Evolutionary conservation across 2,888 invertebrate genomes (phyloP).

Genomic region (Agrotis exclamationis): DNA sequence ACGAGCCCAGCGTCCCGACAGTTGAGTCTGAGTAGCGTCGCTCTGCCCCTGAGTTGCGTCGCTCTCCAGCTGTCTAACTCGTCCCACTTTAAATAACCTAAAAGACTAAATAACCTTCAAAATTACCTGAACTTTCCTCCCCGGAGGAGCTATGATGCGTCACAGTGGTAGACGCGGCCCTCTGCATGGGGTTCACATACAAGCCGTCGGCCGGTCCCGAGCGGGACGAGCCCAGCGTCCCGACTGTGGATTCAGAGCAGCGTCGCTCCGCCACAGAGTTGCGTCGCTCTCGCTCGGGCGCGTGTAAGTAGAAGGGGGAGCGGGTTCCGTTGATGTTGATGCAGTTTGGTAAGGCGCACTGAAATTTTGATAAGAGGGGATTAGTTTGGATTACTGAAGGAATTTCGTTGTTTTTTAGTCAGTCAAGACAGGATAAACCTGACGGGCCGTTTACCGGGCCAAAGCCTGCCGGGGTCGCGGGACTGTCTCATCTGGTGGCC

Average conservation of each 20-base stretch:
- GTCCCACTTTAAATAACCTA: too few relatives aligned
- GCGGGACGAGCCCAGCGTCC: slow-evolving; percentile 84
- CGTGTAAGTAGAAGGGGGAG: slow-evolving; percentile 95
- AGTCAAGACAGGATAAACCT: too few relatives aligned
- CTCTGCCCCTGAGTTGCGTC: slow-evolving; percentile 77
- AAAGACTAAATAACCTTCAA: too few relatives aligned
- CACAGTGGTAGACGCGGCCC: slow-evolving; percentile 76
- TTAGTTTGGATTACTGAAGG: neutral
- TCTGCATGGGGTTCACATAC: slow-evolving; percentile 96
- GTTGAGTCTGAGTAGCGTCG: slow-evolving; percentile 82
- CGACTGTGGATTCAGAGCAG: slow-evolving; percentile 79
- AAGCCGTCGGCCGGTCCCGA: slow-evolving; percentile 94
- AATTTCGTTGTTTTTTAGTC: too few relatives aligned
- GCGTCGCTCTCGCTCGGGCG: slow-evolving; percentile 89
- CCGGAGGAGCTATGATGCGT: slow-evolving; percentile 85
- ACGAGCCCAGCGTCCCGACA: slow-evolving; percentile 83
- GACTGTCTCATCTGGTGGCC: too few relatives aligned
- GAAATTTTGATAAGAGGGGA: slow-evolving; percentile 67
- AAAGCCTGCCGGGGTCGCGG: too few relatives aligned
- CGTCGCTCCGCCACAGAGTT: slow-evolving; percentile 80
- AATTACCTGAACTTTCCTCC: slow-evolving; percentile 86
- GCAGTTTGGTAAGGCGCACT: slow-evolving; percentile 91
- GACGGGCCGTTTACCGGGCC: too few relatives aligned
- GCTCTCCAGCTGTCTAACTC: slow-evolving; percentile 66
- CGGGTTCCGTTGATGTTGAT: slow-evolving; percentile 86